Base-by-base conservation (phyloP, 1,140 invertebrate species). In the Lepidurus couesii region DNA sequence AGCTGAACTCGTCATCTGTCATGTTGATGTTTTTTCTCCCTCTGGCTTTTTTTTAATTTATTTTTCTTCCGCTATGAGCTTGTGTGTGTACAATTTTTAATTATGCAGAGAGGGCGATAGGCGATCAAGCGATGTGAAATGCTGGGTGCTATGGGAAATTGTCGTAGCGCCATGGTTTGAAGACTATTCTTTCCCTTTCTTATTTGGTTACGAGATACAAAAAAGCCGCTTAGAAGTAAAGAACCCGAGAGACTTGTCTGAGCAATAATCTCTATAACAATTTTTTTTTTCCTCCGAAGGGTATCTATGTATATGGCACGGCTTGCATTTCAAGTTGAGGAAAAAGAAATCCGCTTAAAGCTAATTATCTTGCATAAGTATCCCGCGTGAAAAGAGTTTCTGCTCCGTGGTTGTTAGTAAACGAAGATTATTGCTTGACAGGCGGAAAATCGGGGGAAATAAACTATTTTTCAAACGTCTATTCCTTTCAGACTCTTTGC, bases 291-390 rank as follows among this genome's bases (percentile, higher is more conserved):
- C 34, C 34, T 34, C 45, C 53, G 53, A 21, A 65, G 53, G 53
- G 53, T 65, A 65, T 65, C 16, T n/a, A 65, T 65, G 53, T 65
- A 65, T 65, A 65, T 7, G 53, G 53, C 53, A 21, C 53, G 16
- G 53, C 53, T 13, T 65, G 53, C 53, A 9, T 65, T 65, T 65
- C 53, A 65, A 65, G 53, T n/a, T 21, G 53, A 65, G 21, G 53
- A 65, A 65, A 65, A 65, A 65, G 53, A 65, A 65, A 65, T 65
- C 53, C 53, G 53, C 53, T 65, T 65, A 65, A 65, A 65, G 53
- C 53, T 65, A 65, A 65, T 65, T 65, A 65, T 65, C 53, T 65
- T 65, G 53, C 53, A 65, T 65, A 65, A 65, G 53, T 65, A 65
- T 65, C 53, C 53, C 53, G 53, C 53, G 53, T 65, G 53, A 65